Percentiles rank a stretch among this genome's conserved stretches.
Conservation (phyloP, 37 sponge, comb jelly and placozoan species). For the Bolinopsis microptera region DNA sequence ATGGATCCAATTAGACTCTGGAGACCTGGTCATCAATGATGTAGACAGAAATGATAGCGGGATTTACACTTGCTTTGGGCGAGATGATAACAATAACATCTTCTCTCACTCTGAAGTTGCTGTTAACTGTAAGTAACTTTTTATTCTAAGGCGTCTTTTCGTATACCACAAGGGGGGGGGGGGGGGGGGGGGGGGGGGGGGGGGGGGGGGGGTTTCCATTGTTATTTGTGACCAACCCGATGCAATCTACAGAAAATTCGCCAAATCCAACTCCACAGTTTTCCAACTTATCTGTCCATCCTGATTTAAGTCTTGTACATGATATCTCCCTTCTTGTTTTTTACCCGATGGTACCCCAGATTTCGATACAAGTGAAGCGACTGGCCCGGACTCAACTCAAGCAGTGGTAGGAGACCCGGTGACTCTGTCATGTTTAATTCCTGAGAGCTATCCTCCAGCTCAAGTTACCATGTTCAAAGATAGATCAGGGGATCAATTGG, state of each 20-base stretch:
- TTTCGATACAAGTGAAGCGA: conserved; percentile 22
- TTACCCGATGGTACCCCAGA: too few relatives aligned
- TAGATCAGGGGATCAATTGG: neutral
- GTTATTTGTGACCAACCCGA: too few relatives aligned
- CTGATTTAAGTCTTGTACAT: too few relatives aligned
- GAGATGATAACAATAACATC: conserved; percentile 39
- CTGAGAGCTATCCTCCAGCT: neutral
- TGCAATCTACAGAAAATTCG: too few relatives aligned
- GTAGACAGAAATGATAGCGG: conserved; percentile 58
- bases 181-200: too few relatives aligned
- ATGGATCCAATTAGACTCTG: neutral
- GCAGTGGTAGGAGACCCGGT: neutral
- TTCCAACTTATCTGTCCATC: too few relatives aligned
- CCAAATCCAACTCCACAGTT: too few relatives aligned
- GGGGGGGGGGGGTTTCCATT: too few relatives aligned
- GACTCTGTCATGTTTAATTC: neutral
- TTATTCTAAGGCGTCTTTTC: too few relatives aligned
- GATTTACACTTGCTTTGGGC: conserved; percentile 11
- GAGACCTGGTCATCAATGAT: neutral
- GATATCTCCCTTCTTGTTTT: too few relatives aligned
- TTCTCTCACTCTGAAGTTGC: neutral
- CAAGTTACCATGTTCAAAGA: neutral
- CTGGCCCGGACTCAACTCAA: neutral
- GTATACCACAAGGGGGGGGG: too few relatives aligned
- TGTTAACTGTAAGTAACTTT: conserved; percentile 43